Conservation (phyloP, 2,888 invertebrate genomes). For the Amblyjoppa proteus region DNA sequence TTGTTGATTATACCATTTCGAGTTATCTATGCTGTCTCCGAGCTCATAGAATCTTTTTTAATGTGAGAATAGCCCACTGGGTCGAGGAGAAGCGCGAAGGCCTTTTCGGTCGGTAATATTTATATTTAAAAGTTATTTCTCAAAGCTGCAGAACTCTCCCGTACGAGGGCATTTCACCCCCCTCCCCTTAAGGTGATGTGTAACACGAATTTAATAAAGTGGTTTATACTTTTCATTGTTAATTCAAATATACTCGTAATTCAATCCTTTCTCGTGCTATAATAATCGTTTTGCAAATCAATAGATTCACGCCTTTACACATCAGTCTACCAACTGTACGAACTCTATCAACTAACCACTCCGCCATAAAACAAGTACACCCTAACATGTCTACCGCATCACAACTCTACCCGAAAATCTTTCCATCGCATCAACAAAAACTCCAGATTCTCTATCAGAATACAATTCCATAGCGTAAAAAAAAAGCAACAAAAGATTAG, state of each 20-base stretch:
- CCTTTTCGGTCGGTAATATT: background rate
- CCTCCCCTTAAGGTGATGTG: constrained; percentile 33
- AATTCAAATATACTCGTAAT: background rate
- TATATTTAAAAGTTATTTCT: background rate
- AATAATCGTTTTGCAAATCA: background rate
- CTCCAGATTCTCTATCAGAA: no score
- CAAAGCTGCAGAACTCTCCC: constrained; percentile 11
- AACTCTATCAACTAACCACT: no score
- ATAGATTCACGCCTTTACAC: background rate
- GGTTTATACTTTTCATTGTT: constrained; percentile 66
- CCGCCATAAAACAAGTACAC: no score
- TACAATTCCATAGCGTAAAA: no score
- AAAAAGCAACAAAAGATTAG: no score
- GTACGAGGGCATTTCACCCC: background rate
- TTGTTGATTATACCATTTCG: constrained; percentile 46
- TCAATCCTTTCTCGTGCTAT: background rate
- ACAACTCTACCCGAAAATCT: no score
- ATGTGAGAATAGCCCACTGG: background rate
- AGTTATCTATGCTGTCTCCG: constrained; percentile 48
- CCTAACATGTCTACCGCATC: no score
- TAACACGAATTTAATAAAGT: constrained; percentile 62
- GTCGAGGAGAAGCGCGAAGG: background rate
- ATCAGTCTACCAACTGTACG: no score
- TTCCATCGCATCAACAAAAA: no score
- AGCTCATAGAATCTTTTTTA: constrained; percentile 32